phyloP scores from a whole-genome alignment of 1,140 invertebrate genomes.

The Drosophila persimilis region DNA sequence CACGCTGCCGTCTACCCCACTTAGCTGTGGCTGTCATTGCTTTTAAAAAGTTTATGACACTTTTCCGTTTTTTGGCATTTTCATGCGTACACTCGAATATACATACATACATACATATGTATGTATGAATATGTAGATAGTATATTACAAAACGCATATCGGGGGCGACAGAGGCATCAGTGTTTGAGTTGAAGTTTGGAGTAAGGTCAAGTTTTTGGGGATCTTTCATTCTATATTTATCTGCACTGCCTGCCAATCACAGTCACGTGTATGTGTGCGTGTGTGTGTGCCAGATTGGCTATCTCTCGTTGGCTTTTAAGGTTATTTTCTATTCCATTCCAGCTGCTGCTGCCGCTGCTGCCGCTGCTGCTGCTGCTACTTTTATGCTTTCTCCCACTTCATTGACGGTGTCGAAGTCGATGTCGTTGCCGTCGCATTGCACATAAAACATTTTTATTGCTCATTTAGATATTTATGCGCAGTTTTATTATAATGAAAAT shows the following conservation, averaged over 20 bases:
- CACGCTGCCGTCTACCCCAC: slow-evolving; percentile 14
- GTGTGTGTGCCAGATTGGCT: slow-evolving; percentile 23
- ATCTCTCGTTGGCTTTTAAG: slow-evolving; percentile 27
- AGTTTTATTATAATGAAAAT: slow-evolving; percentile 81
- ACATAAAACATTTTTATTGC: slow-evolving; percentile 81
- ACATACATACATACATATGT: background rate
- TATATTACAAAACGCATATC: slow-evolving; percentile 71
- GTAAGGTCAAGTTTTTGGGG: slow-evolving; percentile 62
- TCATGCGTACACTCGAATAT: slow-evolving; percentile 46
- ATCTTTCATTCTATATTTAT: slow-evolving; percentile 22
- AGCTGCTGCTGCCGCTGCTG: slow-evolving; percentile 18
- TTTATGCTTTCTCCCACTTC: slow-evolving; percentile 43
- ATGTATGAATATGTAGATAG: background rate
- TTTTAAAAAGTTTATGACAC: slow-evolving; percentile 70
- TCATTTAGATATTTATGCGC: slow-evolving; percentile 81
- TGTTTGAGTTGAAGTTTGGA: slow-evolving; percentile 34
- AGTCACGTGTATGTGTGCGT: slow-evolving; percentile 31
- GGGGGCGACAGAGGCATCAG: slow-evolving; percentile 30
- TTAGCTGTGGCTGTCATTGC: slow-evolving; percentile 43
- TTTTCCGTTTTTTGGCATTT: slow-evolving; percentile 52
- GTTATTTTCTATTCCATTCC: too few species aligned
- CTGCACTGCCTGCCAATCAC: slow-evolving; percentile 59
- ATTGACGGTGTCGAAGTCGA: slow-evolving; percentile 34
- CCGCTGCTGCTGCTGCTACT: slow-evolving; percentile 24
- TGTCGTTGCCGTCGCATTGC: slow-evolving; percentile 59